Percentiles rank a stretch among this genome's conserved stretches.
phyloP scores from a whole-genome alignment of 30 jellyfish, hydroid and myxozoan genomes.

The Sanderia malayensis region DNA sequence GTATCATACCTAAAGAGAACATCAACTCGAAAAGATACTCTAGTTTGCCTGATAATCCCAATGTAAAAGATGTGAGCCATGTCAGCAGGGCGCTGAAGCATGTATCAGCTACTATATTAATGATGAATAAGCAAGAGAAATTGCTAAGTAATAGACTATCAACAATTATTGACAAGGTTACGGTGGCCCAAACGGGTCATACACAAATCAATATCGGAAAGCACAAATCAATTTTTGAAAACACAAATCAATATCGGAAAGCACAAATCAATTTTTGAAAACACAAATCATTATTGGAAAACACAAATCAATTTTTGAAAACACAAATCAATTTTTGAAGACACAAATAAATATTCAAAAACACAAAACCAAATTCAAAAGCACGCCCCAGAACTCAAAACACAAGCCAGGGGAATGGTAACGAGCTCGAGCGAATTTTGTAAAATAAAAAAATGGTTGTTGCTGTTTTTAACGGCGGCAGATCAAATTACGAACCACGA shows the following conservation, averaged over 20 bases:
- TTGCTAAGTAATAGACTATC: constrained; percentile 14
- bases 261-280: not conserved
- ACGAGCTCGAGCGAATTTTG: no score
- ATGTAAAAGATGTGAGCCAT: constrained; percentile 31
- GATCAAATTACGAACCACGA: no score
- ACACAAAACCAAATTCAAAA: not conserved
- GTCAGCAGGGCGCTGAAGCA: constrained; percentile 28
- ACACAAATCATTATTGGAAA: not conserved
- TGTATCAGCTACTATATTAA: constrained; percentile 26
- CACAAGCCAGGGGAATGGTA: no score
- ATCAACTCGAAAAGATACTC: constrained; percentile 11
- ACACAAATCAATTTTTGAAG: not conserved
- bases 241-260: not conserved
- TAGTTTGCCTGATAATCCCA: constrained; percentile 20
- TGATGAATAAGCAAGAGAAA: constrained; percentile 15
- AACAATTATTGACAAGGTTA: constrained; percentile 18
- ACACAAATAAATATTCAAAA: not conserved
- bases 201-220: not conserved
- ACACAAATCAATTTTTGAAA: not conserved
- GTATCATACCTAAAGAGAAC: constrained; percentile 20
- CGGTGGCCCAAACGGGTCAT: constrained; percentile 6
- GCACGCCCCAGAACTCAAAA: no score
- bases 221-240: not conserved
- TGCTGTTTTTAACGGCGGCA: no score
- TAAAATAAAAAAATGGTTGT: no score